Evolutionary conservation across 2,797 vertebrate genomes (phyloP).

Genomic region (Glossophaga mutica): DNA sequence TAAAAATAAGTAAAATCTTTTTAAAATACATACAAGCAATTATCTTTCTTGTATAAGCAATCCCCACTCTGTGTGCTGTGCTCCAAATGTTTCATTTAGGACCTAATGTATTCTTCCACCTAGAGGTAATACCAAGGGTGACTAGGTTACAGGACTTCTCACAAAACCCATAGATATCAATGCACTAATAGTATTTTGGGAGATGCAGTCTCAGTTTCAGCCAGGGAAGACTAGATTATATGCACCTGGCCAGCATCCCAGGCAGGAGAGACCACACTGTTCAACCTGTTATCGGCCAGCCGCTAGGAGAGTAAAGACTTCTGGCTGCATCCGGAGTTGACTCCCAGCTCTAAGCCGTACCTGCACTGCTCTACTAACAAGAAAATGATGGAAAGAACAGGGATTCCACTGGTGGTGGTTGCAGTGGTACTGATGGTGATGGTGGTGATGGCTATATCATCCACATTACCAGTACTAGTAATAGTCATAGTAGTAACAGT

Average conservation of each 20-base stretch:
- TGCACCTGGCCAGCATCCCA: background rate
- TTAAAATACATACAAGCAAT: too few relatives aligned
- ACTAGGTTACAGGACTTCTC: background rate
- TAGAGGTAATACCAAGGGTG: background rate
- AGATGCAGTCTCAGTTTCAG: background rate
- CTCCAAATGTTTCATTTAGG: constrained; percentile 26
- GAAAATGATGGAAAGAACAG: background rate
- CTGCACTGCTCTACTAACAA: background rate
- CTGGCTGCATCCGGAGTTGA: background rate
- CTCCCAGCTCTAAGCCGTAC: background rate
- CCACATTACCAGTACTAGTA: background rate
- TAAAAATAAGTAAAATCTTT: too few relatives aligned
- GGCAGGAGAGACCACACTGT: background rate
- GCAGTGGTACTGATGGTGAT: background rate
- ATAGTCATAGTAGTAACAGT: background rate
- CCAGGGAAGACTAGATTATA: background rate
- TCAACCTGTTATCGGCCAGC: background rate
- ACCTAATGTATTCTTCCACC: background rate
- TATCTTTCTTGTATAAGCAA: background rate
- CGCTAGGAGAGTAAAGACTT: background rate
- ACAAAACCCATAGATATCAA: background rate
- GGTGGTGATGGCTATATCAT: background rate
- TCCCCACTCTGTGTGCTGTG: background rate
- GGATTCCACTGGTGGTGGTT: background rate
- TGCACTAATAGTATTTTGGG: background rate